Conservation (phyloP, 2,797 vertebrate species). For the Sarcophilus harrisii region DNA sequence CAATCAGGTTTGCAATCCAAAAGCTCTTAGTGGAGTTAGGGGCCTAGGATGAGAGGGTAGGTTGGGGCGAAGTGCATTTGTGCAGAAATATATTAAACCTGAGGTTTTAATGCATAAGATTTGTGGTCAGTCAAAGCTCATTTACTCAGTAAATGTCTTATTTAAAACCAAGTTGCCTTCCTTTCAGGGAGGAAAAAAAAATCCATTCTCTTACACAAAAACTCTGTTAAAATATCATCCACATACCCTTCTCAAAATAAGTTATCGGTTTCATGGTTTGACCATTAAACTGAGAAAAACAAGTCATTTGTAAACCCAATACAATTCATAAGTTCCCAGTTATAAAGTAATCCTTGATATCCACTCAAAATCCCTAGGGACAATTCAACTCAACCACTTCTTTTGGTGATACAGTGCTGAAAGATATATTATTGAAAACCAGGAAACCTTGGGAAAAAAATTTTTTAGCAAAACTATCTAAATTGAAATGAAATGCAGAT, state of each 20-base stretch:
- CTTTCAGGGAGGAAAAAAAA: neutral
- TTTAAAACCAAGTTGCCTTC: slow-evolving; percentile 58
- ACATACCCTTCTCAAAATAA: slow-evolving; percentile 75
- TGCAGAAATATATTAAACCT: slow-evolving; percentile 64
- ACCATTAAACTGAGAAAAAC: slow-evolving; percentile 84
- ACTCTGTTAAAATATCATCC: slow-evolving; percentile 73
- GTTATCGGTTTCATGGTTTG: slow-evolving; percentile 81
- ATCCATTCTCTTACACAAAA: slow-evolving; percentile 60
- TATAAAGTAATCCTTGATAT: slow-evolving; percentile 86
- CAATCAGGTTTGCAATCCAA: slow-evolving; percentile 61
- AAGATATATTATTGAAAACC: slow-evolving; percentile 87
- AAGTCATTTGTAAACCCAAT: slow-evolving; percentile 84
- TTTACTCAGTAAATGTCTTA: slow-evolving; percentile 63
- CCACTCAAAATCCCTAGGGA: slow-evolving; percentile 83
- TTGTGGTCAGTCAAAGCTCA: slow-evolving; percentile 64
- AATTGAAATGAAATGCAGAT: slow-evolving; percentile 86
- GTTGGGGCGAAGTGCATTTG: slow-evolving; percentile 31
- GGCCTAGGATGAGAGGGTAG: slow-evolving; percentile 30
- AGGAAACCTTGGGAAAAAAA: slow-evolving; percentile 86
- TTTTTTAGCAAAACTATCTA: slow-evolving; percentile 83
- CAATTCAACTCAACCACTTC: slow-evolving; percentile 82
- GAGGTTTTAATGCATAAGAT: slow-evolving; percentile 69
- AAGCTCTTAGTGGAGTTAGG: slow-evolving; percentile 60
- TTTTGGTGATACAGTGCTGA: slow-evolving; percentile 85
- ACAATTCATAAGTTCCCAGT: slow-evolving; percentile 86